Percentiles rank a stretch among this genome's conserved stretches.
Evolutionary conservation across 37 sponge, comb jelly and placozoan species (phyloP).

Genomic region (Haliclona indistincta): DNA sequence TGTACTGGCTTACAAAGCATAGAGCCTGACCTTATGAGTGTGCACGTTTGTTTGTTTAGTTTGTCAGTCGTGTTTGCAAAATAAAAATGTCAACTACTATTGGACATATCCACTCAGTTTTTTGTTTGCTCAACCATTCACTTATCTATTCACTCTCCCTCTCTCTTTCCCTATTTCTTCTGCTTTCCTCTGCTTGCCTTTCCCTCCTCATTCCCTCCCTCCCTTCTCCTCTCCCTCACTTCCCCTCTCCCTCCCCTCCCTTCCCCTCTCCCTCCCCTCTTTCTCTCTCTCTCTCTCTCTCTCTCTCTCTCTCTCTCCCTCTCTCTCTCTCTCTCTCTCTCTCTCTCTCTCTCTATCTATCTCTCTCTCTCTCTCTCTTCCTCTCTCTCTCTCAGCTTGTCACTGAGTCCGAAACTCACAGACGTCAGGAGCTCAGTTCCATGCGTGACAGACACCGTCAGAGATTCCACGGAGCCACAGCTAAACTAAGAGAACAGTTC

Average conservation of each 20-base stretch:
- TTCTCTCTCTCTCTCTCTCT: neutral
- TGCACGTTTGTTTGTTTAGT: no score
- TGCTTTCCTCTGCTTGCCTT: neutral
- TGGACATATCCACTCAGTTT: no score
- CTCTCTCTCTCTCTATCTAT: no score
- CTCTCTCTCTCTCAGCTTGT: constrained; percentile 2
- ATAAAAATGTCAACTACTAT: no score
- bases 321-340: neutral
- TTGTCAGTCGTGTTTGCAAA: no score
- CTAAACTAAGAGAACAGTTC: constrained; percentile 39
- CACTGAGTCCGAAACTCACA: constrained; percentile 15
- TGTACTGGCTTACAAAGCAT: no score
- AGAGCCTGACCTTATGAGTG: no score
- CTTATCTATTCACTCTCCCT: neutral
- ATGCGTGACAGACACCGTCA: constrained; percentile 52
- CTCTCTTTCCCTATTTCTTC: neutral
- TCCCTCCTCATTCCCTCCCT: neutral
- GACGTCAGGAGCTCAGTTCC: constrained; percentile 31
- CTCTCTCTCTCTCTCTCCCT: no score
- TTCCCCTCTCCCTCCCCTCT: neutral
- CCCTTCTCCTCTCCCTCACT: neutral
- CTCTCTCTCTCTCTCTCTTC: neutral
- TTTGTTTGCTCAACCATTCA: no score
- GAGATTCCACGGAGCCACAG: constrained; percentile 58
- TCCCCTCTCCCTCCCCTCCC: neutral